These are phyloP conservation scores for Leptura quadrifasciata DNA, from an alignment of 2,888 invertebrate genomes.

Conservation along the genomic window DNA sequence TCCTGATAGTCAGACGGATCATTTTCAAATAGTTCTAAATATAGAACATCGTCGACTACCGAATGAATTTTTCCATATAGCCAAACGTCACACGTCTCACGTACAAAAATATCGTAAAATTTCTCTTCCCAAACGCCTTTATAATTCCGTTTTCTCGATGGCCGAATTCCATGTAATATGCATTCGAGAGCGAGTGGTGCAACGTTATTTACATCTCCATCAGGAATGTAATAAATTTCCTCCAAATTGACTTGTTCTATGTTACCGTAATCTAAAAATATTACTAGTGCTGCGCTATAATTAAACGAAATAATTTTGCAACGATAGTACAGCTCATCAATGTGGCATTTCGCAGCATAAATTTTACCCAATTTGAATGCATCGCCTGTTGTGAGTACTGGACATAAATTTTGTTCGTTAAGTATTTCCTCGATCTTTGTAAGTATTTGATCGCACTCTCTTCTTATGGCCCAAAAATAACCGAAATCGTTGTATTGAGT, in stretches of 20 bases:
- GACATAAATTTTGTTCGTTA: constrained; percentile 69
- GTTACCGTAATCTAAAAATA: constrained; percentile 89
- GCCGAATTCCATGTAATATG: constrained; percentile 81
- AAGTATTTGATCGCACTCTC: constrained; percentile 69
- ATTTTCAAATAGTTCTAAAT: constrained; percentile 78
- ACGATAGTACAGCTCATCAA: constrained; percentile 75
- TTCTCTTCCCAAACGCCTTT: constrained; percentile 79
- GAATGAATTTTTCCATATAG: constrained; percentile 81
- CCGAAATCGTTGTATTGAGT: constrained; percentile 78
- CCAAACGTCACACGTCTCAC: constrained; percentile 59
- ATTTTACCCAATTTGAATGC: constrained; percentile 73
- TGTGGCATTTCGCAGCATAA: constrained; percentile 78
- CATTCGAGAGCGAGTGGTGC: constrained; percentile 84
- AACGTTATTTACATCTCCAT: constrained; percentile 60
- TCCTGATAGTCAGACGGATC: constrained; percentile 35
- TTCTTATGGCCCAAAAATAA: constrained; percentile 81
- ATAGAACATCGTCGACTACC: constrained; percentile 84
- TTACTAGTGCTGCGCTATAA: constrained; percentile 69
- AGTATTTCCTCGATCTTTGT: constrained; percentile 70
- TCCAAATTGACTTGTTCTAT: constrained; percentile 73
- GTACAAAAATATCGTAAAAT: constrained; percentile 75
- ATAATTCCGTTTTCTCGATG: constrained; percentile 79
- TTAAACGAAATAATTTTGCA: constrained; percentile 73
- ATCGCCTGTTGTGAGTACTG: constrained; percentile 60
- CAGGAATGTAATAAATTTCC: constrained; percentile 73